These are phyloP conservation scores for Drosophila mercatorum DNA, from an alignment of 2,888 invertebrate genomes.

Conservation along the genomic window DNA sequence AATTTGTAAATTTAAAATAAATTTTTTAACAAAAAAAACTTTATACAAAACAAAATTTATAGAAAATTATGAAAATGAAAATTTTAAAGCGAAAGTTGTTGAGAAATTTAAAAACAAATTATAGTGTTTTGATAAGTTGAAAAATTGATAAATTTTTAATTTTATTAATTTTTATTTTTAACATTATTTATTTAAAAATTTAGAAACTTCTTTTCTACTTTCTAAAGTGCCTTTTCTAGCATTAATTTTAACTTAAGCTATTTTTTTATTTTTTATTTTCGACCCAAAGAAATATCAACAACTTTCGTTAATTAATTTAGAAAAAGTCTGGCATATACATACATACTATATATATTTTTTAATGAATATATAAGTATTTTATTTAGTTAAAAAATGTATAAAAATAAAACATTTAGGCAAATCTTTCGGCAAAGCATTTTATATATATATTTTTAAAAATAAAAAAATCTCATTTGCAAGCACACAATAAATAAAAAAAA, in stretches of 20 bases:
- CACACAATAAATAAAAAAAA: slow-evolving; percentile 67
- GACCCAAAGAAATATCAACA: slow-evolving; percentile 31
- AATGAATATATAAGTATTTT: slow-evolving; percentile 54
- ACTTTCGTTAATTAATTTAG: slow-evolving; percentile 64
- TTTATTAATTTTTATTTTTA: not conserved
- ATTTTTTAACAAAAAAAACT: slow-evolving; percentile 48
- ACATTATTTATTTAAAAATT: not conserved
- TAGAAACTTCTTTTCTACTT: slow-evolving; percentile 16
- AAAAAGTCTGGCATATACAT: slow-evolving; percentile 52
- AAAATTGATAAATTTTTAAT: slow-evolving; percentile 7
- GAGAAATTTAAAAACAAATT: slow-evolving; percentile 2
- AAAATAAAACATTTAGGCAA: slow-evolving; percentile 58
- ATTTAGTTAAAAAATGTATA: slow-evolving; percentile 40
- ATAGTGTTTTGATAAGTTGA: slow-evolving; percentile 1
- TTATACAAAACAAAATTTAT: slow-evolving; percentile 59
- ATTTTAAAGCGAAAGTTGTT: slow-evolving; percentile 70
- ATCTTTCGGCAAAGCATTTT: slow-evolving; percentile 80
- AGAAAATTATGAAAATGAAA: slow-evolving; percentile 51
- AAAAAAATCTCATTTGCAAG: slow-evolving; percentile 42
- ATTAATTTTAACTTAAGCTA: slow-evolving; percentile 43
- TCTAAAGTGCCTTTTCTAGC: slow-evolving; percentile 78
- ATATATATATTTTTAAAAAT: slow-evolving; percentile 47
- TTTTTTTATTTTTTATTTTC: slow-evolving; percentile 5
- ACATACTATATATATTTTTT: slow-evolving; percentile 49
- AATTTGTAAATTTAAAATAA: slow-evolving; percentile 58